Evolutionary conservation across 2,113 vertebrate genomes (phyloP), one percentile per base, ranked within the genome.

Genomic region (Mesitornis unicolor): DNA sequence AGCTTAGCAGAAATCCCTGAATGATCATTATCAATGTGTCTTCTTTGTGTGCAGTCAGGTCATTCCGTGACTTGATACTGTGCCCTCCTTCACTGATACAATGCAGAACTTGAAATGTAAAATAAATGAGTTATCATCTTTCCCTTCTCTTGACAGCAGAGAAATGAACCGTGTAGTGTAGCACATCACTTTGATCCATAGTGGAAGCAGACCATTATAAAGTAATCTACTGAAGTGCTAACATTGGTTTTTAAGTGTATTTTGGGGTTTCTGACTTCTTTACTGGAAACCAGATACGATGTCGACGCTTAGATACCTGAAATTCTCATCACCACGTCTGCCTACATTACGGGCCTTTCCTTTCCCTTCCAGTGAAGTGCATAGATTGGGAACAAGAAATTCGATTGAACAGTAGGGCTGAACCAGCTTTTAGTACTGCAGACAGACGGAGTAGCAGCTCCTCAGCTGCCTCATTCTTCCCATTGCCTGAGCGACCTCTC

Each of bases 401-500:
- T 9, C 26, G 15, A 12, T n/a, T n/a, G 40, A 81, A 29, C 9
- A 16, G 24, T 17, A 35, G 9, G 15, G 6, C 12, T 53, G 31
- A 82, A 63, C 6, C 18, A 53, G 9, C 14, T 11, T 65, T 68
- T 21, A 53, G 10, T 16, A 6, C 16, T 6, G 5, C 6, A 8
- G 11, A 61, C 6, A 8, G 11, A 61, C 0, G 3, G 31, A 59
- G 16, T 7, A 33, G 16, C 4, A 75, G 43, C 11, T 54, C 10
- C 2, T 1, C 28, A 45, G 31, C 13, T 57, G 45, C 31, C 26
- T 60, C 2, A 4, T 8, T 13, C 16, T 4, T 80, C 42, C 13
- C 19, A 13, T 1, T 1, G 0, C 31, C 19, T 4, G 17, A 43
- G 19, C 0, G 16, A 65, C 75, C n/a, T 56, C 26, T 40, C 13